Conservation (phyloP, 2,113 vertebrate species). For the Tragelaphus scriptus region DNA sequence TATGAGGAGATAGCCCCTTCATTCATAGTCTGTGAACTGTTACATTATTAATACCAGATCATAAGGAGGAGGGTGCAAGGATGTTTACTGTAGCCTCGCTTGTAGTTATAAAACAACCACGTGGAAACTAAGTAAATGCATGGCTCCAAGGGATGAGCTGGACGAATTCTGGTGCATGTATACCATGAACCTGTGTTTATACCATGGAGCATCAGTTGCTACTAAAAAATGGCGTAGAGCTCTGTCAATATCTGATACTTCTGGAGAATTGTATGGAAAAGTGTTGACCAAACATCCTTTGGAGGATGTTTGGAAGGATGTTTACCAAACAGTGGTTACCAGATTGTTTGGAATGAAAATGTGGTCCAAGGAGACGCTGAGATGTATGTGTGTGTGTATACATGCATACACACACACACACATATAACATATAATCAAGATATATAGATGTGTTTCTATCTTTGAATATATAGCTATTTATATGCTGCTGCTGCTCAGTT, state of each 20-base stretch:
- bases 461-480: background rate
- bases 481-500: background rate
- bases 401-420: background rate
- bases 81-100: background rate
- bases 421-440: background rate
- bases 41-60: background rate
- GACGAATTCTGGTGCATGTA: background rate
- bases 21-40: background rate
- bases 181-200: too few species aligned
- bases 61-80: background rate
- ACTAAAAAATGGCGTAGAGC: accelerated
- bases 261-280: too few species aligned
- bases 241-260: background rate
- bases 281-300: background rate
- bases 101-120: background rate
- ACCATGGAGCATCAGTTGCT: background rate
- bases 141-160: background rate
- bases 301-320: background rate
- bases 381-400: background rate
- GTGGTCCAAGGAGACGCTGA: background rate
- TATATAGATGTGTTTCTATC: background rate
- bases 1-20: background rate
- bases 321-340: background rate
- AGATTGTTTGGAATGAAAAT: background rate
- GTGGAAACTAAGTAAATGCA: background rate